These are phyloP conservation scores for Dione juno DNA, from an alignment of 2,888 invertebrate species.

Conservation along the genomic window DNA sequence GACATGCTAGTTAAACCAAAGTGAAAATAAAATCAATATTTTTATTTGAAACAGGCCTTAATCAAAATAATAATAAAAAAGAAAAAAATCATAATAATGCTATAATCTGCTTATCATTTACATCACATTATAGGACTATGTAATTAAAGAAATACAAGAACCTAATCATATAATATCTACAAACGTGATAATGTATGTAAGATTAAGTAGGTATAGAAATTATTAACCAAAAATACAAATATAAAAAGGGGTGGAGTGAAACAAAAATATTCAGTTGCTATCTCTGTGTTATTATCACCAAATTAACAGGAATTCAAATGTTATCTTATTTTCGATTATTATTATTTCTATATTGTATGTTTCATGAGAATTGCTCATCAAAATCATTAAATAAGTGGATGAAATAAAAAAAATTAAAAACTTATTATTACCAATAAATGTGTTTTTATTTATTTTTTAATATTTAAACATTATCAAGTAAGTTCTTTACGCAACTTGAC, in stretches of 20 bases:
- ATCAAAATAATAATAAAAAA: no score
- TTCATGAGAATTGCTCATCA: neutral
- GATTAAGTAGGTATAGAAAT: neutral
- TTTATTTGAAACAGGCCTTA: no score
- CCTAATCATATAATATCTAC: neutral
- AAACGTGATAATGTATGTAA: neutral
- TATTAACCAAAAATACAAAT: neutral
- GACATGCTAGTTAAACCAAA: no score
- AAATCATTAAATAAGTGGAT: neutral
- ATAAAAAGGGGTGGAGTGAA: slow-evolving; percentile 9
- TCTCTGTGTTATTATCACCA: slow-evolving; percentile 3
- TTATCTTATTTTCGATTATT: neutral
- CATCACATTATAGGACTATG: neutral
- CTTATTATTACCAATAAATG: neutral
- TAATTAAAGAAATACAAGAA: neutral
- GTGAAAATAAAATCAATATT: no score
- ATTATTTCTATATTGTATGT: neutral
- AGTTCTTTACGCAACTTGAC: slow-evolving; percentile 7
- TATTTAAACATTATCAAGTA: neutral
- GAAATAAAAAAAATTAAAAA: neutral
- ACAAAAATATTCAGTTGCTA: neutral
- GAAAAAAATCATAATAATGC: no score
- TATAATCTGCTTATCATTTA: neutral
- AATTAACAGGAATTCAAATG: neutral
- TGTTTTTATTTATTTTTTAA: neutral